Evolutionary conservation across 2,888 invertebrate species (phyloP), one percentile per base, ranked within the genome.

Genomic region (Dexiosoma caninum): DNA sequence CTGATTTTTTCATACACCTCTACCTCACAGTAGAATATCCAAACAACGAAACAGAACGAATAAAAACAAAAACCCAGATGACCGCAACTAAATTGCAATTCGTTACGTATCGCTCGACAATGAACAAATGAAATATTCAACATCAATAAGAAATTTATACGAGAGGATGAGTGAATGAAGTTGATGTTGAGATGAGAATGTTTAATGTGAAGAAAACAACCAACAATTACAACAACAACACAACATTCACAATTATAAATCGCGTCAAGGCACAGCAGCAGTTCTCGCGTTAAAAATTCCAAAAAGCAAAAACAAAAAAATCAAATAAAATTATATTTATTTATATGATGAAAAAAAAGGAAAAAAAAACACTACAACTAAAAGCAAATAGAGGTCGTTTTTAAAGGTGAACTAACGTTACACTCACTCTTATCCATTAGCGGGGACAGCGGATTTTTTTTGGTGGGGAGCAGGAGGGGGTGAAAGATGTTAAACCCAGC

Each of bases 51-150:
- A 21, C 8, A 35, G 35, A 55, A 32, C 5, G 23, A 23, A 6
- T 32, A 21, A 19, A 37, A 37, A 12, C 6, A 49, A 35, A 59
- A 49, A 64, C 57, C 72, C 88, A 88, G 88, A 88, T 88, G 88
- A 88, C 88, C 88, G 87, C 86, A 87, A 83, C 88, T 84, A 87
- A 88, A 87, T 55, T 84, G 85, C 86, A 85, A 88, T 88, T 88
- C 86, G 88, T 88, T 87, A 86, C 87, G 84, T 85, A 85, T 87
- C 75, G 84, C 85, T 87, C 85, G 84, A 83, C 85, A 86, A 74
- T 82, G 82, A 75, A 82, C 76, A 78, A 72, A 85, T 84, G 85
- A 84, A 82, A 81, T 80, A 77, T 70, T 71, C 59, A 82, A 79
- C 67, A 75, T 75, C 75, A 75, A 67, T 67, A 66, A 75, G 64